Evolutionary conservation across 2,888 invertebrate genomes (phyloP), one percentile per base, ranked within the genome.

Genomic region (Drosophila robusta): DNA sequence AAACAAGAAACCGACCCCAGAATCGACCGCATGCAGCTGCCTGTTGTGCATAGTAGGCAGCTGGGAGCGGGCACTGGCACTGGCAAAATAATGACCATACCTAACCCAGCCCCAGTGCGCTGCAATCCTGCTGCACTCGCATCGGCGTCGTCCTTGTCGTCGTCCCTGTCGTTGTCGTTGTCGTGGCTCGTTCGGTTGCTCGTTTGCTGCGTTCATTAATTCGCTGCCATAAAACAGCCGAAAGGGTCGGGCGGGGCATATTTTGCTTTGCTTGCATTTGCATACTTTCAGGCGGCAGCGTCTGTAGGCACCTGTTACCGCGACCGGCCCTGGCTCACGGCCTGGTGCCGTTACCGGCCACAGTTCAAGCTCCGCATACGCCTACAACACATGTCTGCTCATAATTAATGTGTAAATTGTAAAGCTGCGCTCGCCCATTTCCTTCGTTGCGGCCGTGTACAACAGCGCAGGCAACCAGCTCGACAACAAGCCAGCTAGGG

Each of bases 361-460:
- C 22, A 44, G 73, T 72, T 56, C 36, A 38, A 26, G 42, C 55
- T 38, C 54, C 58, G 61, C 66, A 58, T 55, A 76, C 82, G 83
- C 89, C 89, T 89, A 85, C 89, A 87, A 89, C 85, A 86, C 85
- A 86, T 86, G 86, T 87, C 89, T 87, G 85, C 86, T 87, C 88
- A 89, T 86, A 89, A 86, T 86, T 89, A 86, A 86, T 86, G 85
- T 86, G 85, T 89, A 86, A 86, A 86, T 85, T 86, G 85, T 86
- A 86, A 89, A 89, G 89, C 85, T 82, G 70, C 77, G 83, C 67
- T 83, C 58, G 60, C 72, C 78, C 72, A 45, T 63, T 63, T 57
- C 62, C 78, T 55, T 38, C 49, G 50, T 68, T 87, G 88, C 60
- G 80, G 83, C 80, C 63, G 60, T 87, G 88, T 85, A 70, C 54